phyloP scores from a whole-genome alignment of 2,113 vertebrate genomes.

The Columba janthina region DNA sequence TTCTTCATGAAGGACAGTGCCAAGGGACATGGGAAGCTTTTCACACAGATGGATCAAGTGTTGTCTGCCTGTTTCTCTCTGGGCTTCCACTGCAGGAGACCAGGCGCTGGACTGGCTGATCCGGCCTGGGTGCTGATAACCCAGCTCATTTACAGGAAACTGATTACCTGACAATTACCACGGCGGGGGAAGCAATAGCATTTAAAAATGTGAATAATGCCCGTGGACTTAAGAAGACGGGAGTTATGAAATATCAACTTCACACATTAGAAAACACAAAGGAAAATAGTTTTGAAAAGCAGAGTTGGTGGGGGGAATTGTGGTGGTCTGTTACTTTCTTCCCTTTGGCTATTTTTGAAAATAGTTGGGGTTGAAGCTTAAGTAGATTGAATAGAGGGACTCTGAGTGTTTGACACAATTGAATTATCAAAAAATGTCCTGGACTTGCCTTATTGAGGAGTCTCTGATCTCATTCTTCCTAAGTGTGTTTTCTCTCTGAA shows the following conservation, averaged over 20 bases:
- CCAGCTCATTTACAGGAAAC: not conserved
- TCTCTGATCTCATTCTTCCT: slow-evolving; percentile 4
- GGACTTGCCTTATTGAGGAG: not conserved
- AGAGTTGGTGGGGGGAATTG: not conserved
- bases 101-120: not conserved
- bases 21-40: not conserved
- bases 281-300: not conserved
- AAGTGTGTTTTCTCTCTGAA: slow-evolving; percentile 43
- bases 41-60: not conserved
- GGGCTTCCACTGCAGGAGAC: not conserved
- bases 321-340: not conserved
- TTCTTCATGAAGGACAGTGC: not conserved
- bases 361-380: not conserved
- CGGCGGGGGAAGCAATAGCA: not conserved
- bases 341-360: slow-evolving; percentile 4
- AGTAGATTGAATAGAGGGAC: not conserved
- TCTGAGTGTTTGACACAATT: not conserved
- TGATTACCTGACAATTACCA: not conserved
- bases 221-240: not conserved
- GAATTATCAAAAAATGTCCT: not conserved
- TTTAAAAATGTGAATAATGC: not conserved
- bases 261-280: not conserved
- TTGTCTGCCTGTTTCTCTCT: not conserved
- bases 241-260: not conserved
- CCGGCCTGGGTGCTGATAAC: not conserved